Evolutionary conservation across 2,113 vertebrate species (phyloP).

Genomic region (Anarhynchus alexandrinus): DNA sequence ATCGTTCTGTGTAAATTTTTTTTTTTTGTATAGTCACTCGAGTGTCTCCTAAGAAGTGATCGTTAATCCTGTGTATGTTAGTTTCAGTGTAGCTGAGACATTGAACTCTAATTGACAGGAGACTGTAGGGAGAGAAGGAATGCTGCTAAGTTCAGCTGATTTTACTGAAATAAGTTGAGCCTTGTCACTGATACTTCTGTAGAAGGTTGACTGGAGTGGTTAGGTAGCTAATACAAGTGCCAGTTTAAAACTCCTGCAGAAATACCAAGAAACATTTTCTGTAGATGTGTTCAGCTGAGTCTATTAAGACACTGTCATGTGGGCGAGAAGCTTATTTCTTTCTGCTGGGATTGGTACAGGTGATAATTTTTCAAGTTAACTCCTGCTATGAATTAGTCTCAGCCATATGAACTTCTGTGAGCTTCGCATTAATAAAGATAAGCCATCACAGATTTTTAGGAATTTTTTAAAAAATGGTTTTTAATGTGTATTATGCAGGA

Average conservation of each 20-base stretch:
- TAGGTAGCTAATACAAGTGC: background rate
- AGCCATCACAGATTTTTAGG: background rate
- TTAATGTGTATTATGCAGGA: background rate
- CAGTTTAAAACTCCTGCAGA: background rate
- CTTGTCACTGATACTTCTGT: background rate
- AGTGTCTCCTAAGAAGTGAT: background rate
- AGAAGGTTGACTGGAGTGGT: background rate
- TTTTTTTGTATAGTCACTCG: background rate
- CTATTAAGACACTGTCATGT: background rate
- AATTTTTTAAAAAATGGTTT: no score
- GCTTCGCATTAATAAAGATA: background rate
- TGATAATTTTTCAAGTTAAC: background rate
- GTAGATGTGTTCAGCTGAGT: background rate
- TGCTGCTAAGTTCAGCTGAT: background rate
- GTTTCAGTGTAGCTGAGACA: background rate
- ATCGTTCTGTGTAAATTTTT: background rate
- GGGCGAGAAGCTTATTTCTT: background rate
- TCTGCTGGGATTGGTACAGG: background rate
- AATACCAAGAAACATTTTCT: background rate
- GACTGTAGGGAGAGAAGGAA: background rate
- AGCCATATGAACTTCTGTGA: background rate
- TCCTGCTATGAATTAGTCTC: background rate
- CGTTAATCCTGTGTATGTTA: background rate
- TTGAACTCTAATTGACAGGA: background rate
- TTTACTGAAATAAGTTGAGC: background rate